A percentile compares a stretch with the other conserved stretches of the same genome.
Conservation (phyloP, 2,888 invertebrate genomes). For the Melipona bicolor region DNA sequence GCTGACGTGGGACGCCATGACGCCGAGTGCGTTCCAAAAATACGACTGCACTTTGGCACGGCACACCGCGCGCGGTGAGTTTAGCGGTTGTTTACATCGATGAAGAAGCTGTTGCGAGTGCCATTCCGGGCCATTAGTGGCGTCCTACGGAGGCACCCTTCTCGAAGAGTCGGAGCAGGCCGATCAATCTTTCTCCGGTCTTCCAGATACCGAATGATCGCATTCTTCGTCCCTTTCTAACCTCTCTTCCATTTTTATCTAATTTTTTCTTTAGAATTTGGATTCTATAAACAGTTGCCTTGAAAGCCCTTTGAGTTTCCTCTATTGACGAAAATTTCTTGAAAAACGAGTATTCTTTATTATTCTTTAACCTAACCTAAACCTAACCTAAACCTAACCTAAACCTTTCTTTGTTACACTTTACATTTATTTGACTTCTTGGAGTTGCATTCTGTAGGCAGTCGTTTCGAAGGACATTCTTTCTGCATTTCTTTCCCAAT, state of each 20-base stretch:
- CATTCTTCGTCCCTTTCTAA: background rate
- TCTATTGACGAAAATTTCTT: no score
- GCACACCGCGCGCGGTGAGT: slow-evolving; percentile 68
- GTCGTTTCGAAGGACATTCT: no score
- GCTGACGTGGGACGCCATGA: slow-evolving; percentile 76
- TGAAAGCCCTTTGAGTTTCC: background rate
- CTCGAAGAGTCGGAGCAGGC: no score
- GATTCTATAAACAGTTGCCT: background rate
- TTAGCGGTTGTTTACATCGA: slow-evolving; percentile 81
- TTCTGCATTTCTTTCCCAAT: no score
- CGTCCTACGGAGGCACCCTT: slow-evolving; percentile 61
- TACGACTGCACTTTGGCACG: slow-evolving; percentile 79
- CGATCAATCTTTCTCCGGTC: background rate
- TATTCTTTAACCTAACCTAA: no score
- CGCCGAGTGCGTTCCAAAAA: slow-evolving; percentile 80
- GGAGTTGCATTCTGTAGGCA: no score
- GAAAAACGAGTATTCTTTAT: no score
- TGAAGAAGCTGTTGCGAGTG: slow-evolving; percentile 76
- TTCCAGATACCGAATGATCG: background rate
- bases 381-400: no score
- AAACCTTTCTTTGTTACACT: no score
- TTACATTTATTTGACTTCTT: no score
- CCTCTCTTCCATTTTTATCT: no score
- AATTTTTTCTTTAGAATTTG: background rate
- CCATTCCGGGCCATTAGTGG: slow-evolving; percentile 76